A percentile compares a stretch with the other conserved stretches of the same genome.
Conservation (phyloP, 2,888 invertebrate species). For the Mesoligia furuncula region DNA sequence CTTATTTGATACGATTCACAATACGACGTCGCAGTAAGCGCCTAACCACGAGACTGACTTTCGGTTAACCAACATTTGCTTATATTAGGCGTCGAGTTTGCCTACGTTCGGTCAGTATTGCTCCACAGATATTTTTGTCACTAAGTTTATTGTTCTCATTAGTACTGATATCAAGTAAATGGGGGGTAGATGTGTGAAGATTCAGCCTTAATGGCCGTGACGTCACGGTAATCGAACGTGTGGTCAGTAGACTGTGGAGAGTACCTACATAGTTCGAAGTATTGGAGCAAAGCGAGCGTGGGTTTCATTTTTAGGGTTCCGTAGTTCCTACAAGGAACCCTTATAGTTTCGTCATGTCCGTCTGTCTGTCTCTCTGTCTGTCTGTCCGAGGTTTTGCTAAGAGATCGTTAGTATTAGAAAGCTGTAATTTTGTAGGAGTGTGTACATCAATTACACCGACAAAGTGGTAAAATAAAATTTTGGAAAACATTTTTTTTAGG, state of each 20-base stretch:
- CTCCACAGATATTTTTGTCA: conserved; percentile 23
- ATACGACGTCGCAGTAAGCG: conserved; percentile 56
- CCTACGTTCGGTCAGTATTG: conserved; percentile 21
- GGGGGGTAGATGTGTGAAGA: conserved; percentile 21
- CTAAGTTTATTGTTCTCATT: conserved; percentile 21
- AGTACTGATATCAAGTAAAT: conserved; percentile 6
- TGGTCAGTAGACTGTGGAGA: conserved; percentile 15
- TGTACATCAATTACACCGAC: too few relatives aligned
- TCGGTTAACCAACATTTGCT: conserved; percentile 48
- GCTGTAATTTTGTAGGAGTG: too few relatives aligned
- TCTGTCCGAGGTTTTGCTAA: too few relatives aligned
- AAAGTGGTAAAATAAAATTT: too few relatives aligned
- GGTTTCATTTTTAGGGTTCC: neutral
- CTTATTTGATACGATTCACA: conserved; percentile 40
- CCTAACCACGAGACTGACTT: conserved; percentile 56
- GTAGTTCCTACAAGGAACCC: too few relatives aligned
- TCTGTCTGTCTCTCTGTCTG: too few relatives aligned
- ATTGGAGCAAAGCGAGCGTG: conserved; percentile 19
- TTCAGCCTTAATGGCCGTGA: conserved; percentile 27
- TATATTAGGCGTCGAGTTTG: conserved; percentile 50
- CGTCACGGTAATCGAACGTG: conserved; percentile 23
- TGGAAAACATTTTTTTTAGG: too few relatives aligned
- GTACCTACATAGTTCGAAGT: neutral
- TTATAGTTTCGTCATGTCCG: too few relatives aligned
- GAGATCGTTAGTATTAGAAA: too few relatives aligned